Percentiles rank a stretch among this genome's conserved stretches.
Evolutionary conservation across 2,888 invertebrate species (phyloP).

Genomic region (Pherbina coryleti): DNA sequence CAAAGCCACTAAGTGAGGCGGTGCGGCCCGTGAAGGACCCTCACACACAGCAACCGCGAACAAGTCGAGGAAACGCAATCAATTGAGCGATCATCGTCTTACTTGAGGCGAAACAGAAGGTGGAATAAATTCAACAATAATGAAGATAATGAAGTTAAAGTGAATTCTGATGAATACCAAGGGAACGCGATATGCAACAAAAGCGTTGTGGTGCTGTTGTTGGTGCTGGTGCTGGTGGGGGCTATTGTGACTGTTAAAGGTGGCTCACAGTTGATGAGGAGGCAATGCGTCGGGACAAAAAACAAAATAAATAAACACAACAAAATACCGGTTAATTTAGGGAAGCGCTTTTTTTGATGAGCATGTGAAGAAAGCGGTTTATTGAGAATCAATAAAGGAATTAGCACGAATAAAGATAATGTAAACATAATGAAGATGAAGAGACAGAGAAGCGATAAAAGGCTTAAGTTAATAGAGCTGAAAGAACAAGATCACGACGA

Average conservation of each 20-base stretch:
- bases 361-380: background rate
- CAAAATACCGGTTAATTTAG: slow-evolving; percentile 5
- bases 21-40: too few relatives aligned
- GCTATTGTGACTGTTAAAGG: background rate
- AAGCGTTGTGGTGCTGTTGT: background rate
- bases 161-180: slow-evolving; percentile 65
- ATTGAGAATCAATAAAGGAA: slow-evolving; percentile 5
- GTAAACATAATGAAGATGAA: background rate
- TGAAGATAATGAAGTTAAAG: slow-evolving; percentile 68
- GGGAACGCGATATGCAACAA: background rate
- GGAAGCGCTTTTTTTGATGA: background rate
- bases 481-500: background rate
- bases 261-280: background rate
- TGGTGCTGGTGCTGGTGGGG: background rate
- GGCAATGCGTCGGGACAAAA: background rate
- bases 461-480: background rate
- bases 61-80: slow-evolving; percentile 51
- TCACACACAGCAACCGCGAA: slow-evolving; percentile 2
- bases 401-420: slow-evolving; percentile 3
- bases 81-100: slow-evolving; percentile 68
- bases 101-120: slow-evolving; percentile 67
- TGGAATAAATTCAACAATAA: slow-evolving; percentile 69
- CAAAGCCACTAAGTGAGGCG: too few relatives aligned
- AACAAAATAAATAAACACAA: slow-evolving; percentile 5
- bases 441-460: background rate